Base-by-base conservation (phyloP, 2,888 invertebrate species). In the Halictus ligatus region DNA sequence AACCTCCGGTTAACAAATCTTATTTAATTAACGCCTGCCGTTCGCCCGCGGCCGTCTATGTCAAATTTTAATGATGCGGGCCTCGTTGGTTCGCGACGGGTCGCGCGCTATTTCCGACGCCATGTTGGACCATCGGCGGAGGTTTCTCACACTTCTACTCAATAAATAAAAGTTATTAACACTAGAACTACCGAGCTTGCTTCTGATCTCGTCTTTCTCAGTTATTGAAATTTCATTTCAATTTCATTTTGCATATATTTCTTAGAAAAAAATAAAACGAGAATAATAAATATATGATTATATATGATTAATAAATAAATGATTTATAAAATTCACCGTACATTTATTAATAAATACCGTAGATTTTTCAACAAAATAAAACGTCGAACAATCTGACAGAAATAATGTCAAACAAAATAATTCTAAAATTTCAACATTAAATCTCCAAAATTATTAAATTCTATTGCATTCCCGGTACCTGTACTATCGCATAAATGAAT, bases 1-100 rank as follows among this genome's bases (percentile, higher is more conserved):
- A 89, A 89, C 89, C 85, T 86, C 75, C 73, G 86, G 84, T 88
- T 90, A 90, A 90, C 90, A 87, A 89, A 91, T 84, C 83, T 84
- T 78, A 76, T 75, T 80, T 89, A 91, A 91, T 91, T 91, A 91
- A 89, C 83, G 81, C 78, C 43, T 74, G 71, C 25, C 35, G 46
- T 64, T 74, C 80, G 73, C 72, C 21, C 75, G 75, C 6, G 67
- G 40, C 43, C 71, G n/a, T 35, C 21, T 76, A 60, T 60, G 75
- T 64, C 76, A 80, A 77, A 67, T 64, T 64, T 64, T 64, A 29
- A 64, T 29, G 15, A 64, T 29, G n/a, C 54, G 21, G 10, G 0
- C 54, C 60, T 25, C 60, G 25, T 15, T 15, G 25, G 25, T 25
- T 25, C 13, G 25, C 25, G 25, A 25, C 25, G 13, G 21, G 7